Evolutionary conservation across 2,113 vertebrate genomes (phyloP).

Genomic region (Ptychochromis oligacanthus): DNA sequence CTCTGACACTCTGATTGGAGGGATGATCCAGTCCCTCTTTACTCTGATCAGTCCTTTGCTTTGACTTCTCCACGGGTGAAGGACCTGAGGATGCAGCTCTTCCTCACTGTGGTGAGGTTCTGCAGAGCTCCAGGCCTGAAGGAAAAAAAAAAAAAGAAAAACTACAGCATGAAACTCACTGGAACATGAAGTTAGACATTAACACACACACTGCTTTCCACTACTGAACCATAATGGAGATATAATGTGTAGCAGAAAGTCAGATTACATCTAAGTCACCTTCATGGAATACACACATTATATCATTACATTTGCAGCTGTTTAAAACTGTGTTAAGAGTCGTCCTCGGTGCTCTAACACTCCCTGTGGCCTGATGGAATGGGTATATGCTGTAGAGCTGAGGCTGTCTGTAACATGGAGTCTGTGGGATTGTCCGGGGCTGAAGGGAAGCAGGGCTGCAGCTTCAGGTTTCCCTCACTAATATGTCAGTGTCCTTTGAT

Average conservation of each 20-base stretch:
- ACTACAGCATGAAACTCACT: neutral
- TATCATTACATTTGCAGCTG: constrained; percentile 66
- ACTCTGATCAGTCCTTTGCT: constrained; percentile 71
- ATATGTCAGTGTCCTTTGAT: constrained; percentile 64
- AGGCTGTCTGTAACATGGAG: constrained; percentile 57
- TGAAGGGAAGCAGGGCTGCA: neutral
- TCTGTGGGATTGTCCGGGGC: constrained; percentile 42
- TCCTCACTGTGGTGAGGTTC: constrained; percentile 18
- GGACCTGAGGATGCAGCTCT: constrained; percentile 13
- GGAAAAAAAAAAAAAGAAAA: neutral
- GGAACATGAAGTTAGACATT: neutral
- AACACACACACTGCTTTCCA: neutral
- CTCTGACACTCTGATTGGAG: constrained; percentile 91
- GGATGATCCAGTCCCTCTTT: constrained; percentile 96
- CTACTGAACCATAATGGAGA: neutral
- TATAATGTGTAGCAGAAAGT: neutral
- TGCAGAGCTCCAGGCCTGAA: constrained; percentile 65
- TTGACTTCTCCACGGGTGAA: constrained; percentile 79
- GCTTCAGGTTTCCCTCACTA: constrained; percentile 65
- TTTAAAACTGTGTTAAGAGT: constrained; percentile 31
- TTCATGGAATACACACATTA: constrained; percentile 35
- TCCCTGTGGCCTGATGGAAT: constrained; percentile 44
- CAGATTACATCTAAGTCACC: constrained; percentile 13
- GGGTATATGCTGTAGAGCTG: constrained; percentile 3
- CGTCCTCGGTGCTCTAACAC: constrained; percentile 27